Percentiles rank a stretch among this genome's conserved stretches.
Evolutionary conservation across 2,797 vertebrate species (phyloP).

Genomic region (Dicrostonyx torquatus): DNA sequence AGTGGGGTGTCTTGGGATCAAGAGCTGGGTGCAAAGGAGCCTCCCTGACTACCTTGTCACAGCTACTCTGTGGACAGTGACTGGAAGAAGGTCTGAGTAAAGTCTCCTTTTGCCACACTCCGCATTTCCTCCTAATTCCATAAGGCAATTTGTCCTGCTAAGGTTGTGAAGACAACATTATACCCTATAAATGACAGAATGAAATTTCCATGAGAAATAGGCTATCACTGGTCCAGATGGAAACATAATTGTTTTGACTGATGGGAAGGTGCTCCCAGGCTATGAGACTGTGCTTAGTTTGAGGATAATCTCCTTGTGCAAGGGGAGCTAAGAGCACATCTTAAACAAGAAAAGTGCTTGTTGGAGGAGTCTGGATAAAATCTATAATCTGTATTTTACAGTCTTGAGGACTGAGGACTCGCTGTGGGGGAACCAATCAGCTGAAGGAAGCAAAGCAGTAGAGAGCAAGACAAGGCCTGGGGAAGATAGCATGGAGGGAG

Average conservation of each 20-base stretch:
- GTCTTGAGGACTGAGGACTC: neutral
- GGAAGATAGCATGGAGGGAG: neutral
- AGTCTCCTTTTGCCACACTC: neutral
- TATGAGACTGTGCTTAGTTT: neutral
- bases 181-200: conserved; percentile 33
- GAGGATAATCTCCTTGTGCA: conserved; percentile 57
- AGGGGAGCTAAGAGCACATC: conserved; percentile 10
- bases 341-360: conserved; percentile 55
- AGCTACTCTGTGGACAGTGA: neutral
- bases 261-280: conserved; percentile 51
- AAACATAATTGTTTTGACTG: neutral
- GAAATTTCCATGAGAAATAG: conserved; percentile 34
- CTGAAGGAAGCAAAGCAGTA: conserved; percentile 50
- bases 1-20: neutral
- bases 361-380: conserved; percentile 28
- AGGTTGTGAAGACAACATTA: neutral
- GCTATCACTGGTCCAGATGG: conserved; percentile 44
- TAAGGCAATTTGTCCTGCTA: neutral
- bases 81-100: neutral
- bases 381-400: conserved; percentile 1
- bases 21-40: neutral
- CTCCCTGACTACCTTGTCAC: neutral
- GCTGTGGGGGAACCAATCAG: conserved; percentile 31
- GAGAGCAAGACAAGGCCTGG: conserved; percentile 29
- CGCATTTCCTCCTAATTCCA: neutral